Evolutionary conservation across 2,888 invertebrate genomes (phyloP).

Genomic region (Drosophila cracens): DNA sequence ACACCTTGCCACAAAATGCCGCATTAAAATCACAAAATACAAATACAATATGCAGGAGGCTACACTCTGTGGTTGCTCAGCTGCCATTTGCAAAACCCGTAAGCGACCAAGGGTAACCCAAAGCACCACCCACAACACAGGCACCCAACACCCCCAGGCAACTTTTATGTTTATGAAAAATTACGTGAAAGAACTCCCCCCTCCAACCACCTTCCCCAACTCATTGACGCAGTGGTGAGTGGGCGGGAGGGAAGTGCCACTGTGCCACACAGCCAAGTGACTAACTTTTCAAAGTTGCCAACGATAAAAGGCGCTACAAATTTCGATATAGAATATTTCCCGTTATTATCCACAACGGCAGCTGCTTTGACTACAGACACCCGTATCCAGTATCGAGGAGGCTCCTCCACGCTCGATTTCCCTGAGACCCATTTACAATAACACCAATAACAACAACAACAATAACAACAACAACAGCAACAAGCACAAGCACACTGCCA

Average conservation of each 20-base stretch:
- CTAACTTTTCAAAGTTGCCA: slow-evolving; percentile 70
- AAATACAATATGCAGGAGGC: slow-evolving; percentile 66
- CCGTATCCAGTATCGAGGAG: slow-evolving; percentile 15
- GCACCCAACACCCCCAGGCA: slow-evolving; percentile 24
- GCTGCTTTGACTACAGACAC: slow-evolving; percentile 25
- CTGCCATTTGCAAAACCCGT: slow-evolving; percentile 22
- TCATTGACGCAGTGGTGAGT: slow-evolving; percentile 18
- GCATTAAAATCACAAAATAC: slow-evolving; percentile 80
- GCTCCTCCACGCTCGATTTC: slow-evolving; percentile 24
- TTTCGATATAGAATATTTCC: slow-evolving; percentile 62
- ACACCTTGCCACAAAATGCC: slow-evolving; percentile 68
- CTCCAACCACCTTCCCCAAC: not conserved
- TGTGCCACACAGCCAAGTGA: slow-evolving; percentile 46
- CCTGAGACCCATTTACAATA: slow-evolving; percentile 19
- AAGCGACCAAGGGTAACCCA: slow-evolving; percentile 30
- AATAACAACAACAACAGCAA: not conserved
- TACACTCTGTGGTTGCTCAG: slow-evolving; percentile 46
- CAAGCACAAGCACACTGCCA: not conserved
- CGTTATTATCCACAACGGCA: slow-evolving; percentile 37
- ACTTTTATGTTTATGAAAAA: slow-evolving; percentile 80
- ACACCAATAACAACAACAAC: not conserved
- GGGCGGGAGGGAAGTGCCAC: slow-evolving; percentile 4
- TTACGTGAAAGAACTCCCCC: slow-evolving; percentile 57
- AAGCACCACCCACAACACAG: slow-evolving; percentile 18
- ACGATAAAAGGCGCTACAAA: slow-evolving; percentile 64